Conservation (phyloP, 2,888 invertebrate genomes). For the Oxystoma pomonae region DNA sequence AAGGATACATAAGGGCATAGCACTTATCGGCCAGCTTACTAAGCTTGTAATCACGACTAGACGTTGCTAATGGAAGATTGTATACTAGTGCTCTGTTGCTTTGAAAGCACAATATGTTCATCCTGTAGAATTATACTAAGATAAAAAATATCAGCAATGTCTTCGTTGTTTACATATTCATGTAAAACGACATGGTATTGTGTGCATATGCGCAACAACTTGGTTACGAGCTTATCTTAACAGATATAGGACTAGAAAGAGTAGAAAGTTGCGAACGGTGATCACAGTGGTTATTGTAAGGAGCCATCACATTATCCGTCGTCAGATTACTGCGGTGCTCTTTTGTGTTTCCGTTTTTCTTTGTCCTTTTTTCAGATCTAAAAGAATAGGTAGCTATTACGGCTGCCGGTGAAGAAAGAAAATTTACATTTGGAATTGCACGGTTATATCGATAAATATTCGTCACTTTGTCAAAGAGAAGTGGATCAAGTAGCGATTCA, state of each 20-base stretch:
- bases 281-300: not conserved
- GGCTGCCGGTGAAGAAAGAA: not conserved
- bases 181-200: not conserved
- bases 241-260: too few species aligned
- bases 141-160: not conserved
- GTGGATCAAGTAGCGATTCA: too few species aligned
- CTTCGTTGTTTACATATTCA: conserved; percentile 3
- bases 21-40: too few species aligned
- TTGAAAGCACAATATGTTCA: too few species aligned
- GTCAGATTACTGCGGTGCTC: not conserved
- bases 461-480: not conserved
- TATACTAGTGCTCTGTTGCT: too few species aligned
- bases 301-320: not conserved
- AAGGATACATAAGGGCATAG: too few species aligned
- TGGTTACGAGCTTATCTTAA: conserved; percentile 1
- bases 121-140: too few species aligned
- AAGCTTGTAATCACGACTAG: too few species aligned
- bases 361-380: not conserved
- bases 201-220: conserved; percentile 2
- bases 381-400: not conserved
- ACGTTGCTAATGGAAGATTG: too few species aligned
- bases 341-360: not conserved
- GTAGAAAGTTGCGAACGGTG: not conserved
- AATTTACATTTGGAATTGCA: not conserved
- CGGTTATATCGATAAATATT: not conserved